phyloP scores from a whole-genome alignment of 2,888 invertebrate genomes.

The Lepidochrysops patricia region DNA sequence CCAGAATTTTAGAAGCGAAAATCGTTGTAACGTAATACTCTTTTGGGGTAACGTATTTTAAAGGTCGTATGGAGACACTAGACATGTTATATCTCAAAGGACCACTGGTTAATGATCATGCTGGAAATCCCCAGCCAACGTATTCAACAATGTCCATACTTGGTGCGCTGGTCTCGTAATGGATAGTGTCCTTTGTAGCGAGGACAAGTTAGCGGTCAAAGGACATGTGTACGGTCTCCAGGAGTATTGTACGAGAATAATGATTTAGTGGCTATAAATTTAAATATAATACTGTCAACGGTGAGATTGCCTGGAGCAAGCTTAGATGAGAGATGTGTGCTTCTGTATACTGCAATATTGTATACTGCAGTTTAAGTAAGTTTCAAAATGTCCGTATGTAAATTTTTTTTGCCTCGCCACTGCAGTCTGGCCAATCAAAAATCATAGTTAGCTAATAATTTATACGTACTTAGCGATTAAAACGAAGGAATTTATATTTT shows the following conservation, averaged over 20 bases:
- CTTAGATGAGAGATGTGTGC: too few species aligned
- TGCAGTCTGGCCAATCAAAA: too few species aligned
- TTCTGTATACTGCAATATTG: too few species aligned
- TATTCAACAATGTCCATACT: conserved; percentile 23
- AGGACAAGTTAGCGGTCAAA: conserved; percentile 28
- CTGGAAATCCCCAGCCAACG: conserved; percentile 19
- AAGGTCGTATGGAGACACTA: neutral
- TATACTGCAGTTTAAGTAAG: too few species aligned
- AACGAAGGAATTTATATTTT: too few species aligned
- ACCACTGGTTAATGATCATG: conserved; percentile 19
- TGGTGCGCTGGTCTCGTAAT: conserved; percentile 20
- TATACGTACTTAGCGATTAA: too few species aligned
- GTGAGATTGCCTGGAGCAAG: too few species aligned
- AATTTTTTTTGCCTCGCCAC: too few species aligned
- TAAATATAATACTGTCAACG: too few species aligned
- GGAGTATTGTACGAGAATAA: neutral
- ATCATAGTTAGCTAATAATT: too few species aligned
- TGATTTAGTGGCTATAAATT: conserved; percentile 13
- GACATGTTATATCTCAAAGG: conserved; percentile 1
- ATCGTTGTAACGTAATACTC: neutral
- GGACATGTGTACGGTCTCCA: conserved; percentile 23
- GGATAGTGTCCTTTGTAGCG: conserved; percentile 23
- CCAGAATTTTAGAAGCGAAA: neutral
- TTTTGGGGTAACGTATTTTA: neutral
- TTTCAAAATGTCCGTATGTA: too few species aligned